phyloP scores from a whole-genome alignment of 2,797 vertebrate genomes.

The Apogon hyalosoma region DNA sequence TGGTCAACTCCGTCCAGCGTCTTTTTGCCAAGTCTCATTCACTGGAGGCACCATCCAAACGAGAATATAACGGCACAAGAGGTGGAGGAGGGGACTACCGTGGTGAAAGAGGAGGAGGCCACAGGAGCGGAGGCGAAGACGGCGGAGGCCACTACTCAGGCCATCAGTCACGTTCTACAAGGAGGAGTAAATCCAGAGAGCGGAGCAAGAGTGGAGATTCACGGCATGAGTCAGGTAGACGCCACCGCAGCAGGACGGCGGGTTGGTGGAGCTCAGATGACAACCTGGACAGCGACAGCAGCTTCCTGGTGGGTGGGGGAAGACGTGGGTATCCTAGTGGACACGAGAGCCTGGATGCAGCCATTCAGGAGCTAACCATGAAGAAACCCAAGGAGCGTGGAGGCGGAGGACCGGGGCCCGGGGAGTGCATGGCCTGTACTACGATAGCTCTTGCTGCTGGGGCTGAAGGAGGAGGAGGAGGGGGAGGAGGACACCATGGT shows the following conservation, averaged over 20 bases:
- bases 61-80: conserved; percentile 93
- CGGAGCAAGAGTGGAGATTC: conserved; percentile 87
- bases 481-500: conserved; percentile 79
- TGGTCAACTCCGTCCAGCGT: conserved; percentile 98
- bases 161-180: conserved; percentile 87
- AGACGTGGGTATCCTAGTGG: conserved; percentile 78
- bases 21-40: conserved; percentile 99
- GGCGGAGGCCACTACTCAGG: conserved; percentile 87
- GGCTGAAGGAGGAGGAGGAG: conserved; percentile 79
- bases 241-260: conserved; percentile 87
- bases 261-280: conserved; percentile 99
- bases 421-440: conserved; percentile 95
- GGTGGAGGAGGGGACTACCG: conserved; percentile 85
- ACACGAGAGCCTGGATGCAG: conserved; percentile 93
- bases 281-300: conserved; percentile 98
- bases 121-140: conserved; percentile 85
- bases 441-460: conserved; percentile 91
- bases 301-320: conserved; percentile 89
- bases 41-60: conserved; percentile 94
- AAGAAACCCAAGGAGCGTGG: conserved; percentile 89
- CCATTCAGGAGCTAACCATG: conserved; percentile 96
- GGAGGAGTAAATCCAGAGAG: conserved; percentile 85
- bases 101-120: conserved; percentile 77
- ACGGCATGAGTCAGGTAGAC: conserved; percentile 79
- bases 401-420: conserved; percentile 77